Percentiles rank a stretch among this genome's conserved stretches.
These are phyloP conservation scores for Psilopogon haemacephalus DNA, from an alignment of 2,113 vertebrate genomes.

Conservation along the genomic window DNA sequence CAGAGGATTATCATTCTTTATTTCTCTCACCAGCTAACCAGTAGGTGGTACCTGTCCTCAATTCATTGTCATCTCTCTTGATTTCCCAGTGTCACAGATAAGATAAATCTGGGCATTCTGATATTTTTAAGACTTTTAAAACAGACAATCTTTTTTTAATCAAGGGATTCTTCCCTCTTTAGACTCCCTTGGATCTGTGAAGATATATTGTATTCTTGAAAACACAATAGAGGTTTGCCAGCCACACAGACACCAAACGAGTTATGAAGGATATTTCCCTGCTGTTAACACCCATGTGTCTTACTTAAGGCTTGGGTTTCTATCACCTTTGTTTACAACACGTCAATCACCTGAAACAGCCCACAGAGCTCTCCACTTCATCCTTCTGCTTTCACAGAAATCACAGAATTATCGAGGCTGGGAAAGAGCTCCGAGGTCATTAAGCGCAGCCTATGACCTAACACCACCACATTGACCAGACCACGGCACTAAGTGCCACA, in stretches of 20 bases:
- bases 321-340: background rate
- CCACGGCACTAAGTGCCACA: too few species aligned
- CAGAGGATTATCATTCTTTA: background rate
- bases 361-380: background rate
- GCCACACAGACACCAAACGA: background rate
- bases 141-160: background rate
- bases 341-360: background rate
- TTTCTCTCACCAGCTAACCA: background rate
- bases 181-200: background rate
- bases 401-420: too few species aligned
- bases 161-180: background rate
- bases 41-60: background rate
- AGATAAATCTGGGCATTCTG: background rate
- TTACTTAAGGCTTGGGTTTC: background rate
- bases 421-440: too few species aligned
- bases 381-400: background rate
- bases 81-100: background rate
- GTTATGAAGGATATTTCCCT: background rate
- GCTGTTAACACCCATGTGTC: accelerated
- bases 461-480: too few species aligned
- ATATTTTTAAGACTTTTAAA: background rate
- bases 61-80: background rate
- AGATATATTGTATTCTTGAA: background rate
- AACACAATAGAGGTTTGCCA: background rate
- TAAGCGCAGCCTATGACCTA: too few species aligned